A percentile compares a stretch with the other conserved stretches of the same genome.
phyloP scores from a whole-genome alignment of 2,113 vertebrate species.

The Neolamprologus fasciatus region DNA sequence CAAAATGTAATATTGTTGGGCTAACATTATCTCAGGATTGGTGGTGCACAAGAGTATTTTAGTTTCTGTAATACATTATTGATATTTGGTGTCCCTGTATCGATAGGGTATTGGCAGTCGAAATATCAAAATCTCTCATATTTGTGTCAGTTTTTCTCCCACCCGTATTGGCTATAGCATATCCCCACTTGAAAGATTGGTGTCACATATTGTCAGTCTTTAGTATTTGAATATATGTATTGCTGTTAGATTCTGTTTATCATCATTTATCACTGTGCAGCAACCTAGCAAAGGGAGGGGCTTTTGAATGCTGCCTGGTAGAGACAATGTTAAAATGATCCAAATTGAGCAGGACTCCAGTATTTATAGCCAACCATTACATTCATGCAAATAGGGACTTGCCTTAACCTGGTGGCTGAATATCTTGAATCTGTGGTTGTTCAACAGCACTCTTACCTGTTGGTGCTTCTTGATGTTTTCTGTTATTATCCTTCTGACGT shows the following conservation, averaged over 20 bases:
- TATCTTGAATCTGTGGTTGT: not conserved
- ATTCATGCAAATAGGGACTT: not conserved
- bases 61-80: not conserved
- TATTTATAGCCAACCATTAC: not conserved
- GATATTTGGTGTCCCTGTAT: not conserved
- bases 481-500: not conserved
- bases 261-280: not conserved
- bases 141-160: not conserved
- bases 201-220: not conserved
- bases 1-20: not conserved
- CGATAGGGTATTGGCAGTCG: not conserved
- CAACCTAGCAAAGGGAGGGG: not conserved
- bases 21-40: not conserved
- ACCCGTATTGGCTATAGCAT: not conserved
- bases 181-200: not conserved
- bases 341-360: not conserved
- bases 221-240: not conserved
- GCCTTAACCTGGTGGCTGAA: not conserved
- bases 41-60: not conserved
- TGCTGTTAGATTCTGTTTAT: not conserved
- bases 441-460: not conserved
- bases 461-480: not conserved
- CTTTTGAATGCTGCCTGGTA: not conserved
- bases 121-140: not conserved
- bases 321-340: not conserved